Base-by-base conservation (phyloP, 2,888 invertebrate genomes). In the Gandaritis pyraliata region DNA sequence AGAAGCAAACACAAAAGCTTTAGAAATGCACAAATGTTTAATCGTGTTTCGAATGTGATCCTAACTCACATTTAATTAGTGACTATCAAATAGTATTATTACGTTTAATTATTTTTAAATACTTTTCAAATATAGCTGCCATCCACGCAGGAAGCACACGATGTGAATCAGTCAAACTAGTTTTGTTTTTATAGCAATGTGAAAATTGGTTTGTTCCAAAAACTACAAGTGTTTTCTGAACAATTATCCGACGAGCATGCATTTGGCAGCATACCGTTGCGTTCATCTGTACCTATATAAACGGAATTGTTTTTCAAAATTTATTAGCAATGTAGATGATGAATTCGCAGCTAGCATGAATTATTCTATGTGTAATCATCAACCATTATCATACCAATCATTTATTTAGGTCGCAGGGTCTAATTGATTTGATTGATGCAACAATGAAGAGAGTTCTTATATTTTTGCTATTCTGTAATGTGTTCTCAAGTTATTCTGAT, bases 201-300 rank as follows among this genome's bases (percentile, higher is more conserved):
- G 51, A 46, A 36, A 51, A 46, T 38, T 58, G n/a, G 16, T 69
- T 75, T 76, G 71, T 60, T 76, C 77, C 77, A 75, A 71, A 73
- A 76, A 71, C 69, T 75, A 73, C 41, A 43, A 2, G 33, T 43
- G 36, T 72, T 68, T 70, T 80, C 78, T 73, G 69, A 73, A 76
- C 68, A 73, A 74, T 69, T 70, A 70, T 73, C 74, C 74, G 78
- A 74, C 53, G 80, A 81, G 75, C 84, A 85, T 74, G 82, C 76
- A 73, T 85, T 85, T 73, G 87, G 85, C 80, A 83, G 83, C 80
- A 80, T 76, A 75, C 76, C 75, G 75, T 75, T 73, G 66, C 72
- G 71, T 72, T 83, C 81, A 83, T 86, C 86, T 86, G 82, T 75
- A 23, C 23, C 23, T 23, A 74, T 72, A 68, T 75, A 76, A 82